These are phyloP conservation scores for Drosophila aldrichi DNA, from an alignment of 2,888 invertebrate genomes.

Conservation along the genomic window DNA sequence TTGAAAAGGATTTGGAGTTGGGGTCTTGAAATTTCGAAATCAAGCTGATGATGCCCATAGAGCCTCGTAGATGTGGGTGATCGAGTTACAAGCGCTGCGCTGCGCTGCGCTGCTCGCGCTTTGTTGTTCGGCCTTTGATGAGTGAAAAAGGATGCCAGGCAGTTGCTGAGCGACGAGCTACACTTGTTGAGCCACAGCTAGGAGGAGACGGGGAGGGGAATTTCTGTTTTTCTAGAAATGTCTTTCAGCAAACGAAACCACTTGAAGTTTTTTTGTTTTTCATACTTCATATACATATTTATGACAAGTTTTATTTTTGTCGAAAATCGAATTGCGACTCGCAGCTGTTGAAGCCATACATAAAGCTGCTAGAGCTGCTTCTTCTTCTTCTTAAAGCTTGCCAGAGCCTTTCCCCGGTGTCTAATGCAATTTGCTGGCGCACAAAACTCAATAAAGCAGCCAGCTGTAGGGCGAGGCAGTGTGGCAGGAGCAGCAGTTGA, in stretches of 20 bases:
- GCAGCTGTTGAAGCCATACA: constrained; percentile 41
- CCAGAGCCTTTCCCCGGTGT: constrained; percentile 60
- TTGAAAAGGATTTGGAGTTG: constrained; percentile 42
- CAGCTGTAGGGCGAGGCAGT: constrained; percentile 13
- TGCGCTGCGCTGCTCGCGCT: constrained; percentile 35
- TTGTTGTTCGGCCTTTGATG: constrained; percentile 55
- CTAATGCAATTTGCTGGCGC: constrained; percentile 75
- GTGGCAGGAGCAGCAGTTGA: constrained; percentile 46
- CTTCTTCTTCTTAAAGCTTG: constrained; percentile 43
- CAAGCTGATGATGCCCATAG: constrained; percentile 25
- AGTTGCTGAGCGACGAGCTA: constrained; percentile 14
- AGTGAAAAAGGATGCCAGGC: constrained; percentile 68
- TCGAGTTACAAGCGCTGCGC: constrained; percentile 63
- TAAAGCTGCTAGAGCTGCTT: constrained; percentile 15
- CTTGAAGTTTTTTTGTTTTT: constrained; percentile 29
- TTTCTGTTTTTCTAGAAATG: constrained; percentile 15
- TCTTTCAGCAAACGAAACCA: constrained; percentile 27
- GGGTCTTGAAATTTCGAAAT: constrained; percentile 19
- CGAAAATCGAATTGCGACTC: constrained; percentile 58
- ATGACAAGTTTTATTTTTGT: constrained; percentile 44
- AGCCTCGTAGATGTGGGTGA: constrained; percentile 47
- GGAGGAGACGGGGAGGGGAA: constrained; percentile 2
- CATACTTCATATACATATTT: constrained; percentile 39
- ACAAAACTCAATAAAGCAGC: constrained; percentile 74
- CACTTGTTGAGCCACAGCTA: constrained; percentile 56